Evolutionary conservation across 2,797 vertebrate genomes (phyloP).

Genomic region (Coregonus ussuriensis): DNA sequence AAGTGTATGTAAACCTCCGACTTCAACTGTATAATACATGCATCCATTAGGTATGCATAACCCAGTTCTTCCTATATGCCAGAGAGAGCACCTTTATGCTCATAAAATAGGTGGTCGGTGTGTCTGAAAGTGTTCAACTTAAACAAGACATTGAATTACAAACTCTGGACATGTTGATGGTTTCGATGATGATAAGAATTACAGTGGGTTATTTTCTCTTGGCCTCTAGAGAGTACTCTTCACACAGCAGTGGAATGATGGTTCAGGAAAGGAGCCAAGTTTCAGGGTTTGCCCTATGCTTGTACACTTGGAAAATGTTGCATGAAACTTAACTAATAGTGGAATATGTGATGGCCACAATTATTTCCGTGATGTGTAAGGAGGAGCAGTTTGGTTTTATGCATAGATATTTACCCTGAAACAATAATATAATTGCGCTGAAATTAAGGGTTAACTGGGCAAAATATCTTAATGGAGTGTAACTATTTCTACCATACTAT

Average conservation of each 20-base stretch:
- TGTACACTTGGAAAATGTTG: neutral
- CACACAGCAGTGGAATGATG: neutral
- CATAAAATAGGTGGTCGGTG: neutral
- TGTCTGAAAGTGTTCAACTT: neutral
- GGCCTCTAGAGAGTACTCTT: neutral
- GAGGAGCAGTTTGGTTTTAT: neutral
- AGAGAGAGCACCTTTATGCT: too few relatives aligned
- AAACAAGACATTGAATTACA: neutral
- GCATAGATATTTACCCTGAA: too few relatives aligned
- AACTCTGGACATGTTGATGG: neutral
- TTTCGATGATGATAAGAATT: neutral
- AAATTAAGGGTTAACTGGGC: too few relatives aligned
- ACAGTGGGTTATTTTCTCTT: neutral
- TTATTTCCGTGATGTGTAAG: neutral
- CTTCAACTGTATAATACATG: neutral
- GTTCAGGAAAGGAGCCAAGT: neutral
- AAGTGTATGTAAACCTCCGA: too few relatives aligned
- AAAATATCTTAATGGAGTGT: too few relatives aligned
- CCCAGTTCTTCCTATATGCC: too few relatives aligned
- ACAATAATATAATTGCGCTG: too few relatives aligned
- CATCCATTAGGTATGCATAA: neutral
- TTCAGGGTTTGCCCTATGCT: neutral
- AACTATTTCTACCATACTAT: too few relatives aligned
- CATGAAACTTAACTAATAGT: neutral
- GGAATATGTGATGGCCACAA: neutral